Evolutionary conservation across 2,113 vertebrate species (phyloP).

Genomic region (Acanthisitta chloris): DNA sequence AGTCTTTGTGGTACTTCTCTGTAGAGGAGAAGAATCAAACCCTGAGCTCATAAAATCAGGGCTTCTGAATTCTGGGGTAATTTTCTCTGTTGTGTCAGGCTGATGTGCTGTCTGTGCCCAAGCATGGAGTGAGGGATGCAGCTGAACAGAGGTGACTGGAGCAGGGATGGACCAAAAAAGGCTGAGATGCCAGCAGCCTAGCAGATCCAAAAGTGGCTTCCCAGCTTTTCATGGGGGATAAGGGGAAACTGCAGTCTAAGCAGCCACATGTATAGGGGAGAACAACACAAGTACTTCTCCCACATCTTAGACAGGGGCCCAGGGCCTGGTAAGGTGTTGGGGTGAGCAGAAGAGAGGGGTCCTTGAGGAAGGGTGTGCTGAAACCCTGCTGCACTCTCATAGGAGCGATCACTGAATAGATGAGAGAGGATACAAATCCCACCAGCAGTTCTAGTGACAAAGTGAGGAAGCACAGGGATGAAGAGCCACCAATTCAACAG

Average conservation of each 20-base stretch:
- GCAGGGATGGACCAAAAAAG: background rate
- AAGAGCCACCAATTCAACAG: background rate
- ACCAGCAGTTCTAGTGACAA: background rate
- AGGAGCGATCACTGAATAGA: background rate
- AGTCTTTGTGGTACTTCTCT: background rate
- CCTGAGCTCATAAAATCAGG: background rate
- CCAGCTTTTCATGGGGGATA: background rate
- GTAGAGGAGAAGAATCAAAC: background rate
- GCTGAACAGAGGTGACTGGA: background rate
- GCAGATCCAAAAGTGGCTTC: background rate
- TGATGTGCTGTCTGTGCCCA: background rate
- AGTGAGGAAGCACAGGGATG: background rate
- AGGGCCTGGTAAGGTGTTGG: background rate
- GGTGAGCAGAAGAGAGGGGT: background rate
- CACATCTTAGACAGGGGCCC: background rate
- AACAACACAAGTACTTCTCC: background rate
- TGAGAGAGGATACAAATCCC: background rate
- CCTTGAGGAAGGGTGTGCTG: background rate
- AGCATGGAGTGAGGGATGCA: background rate
- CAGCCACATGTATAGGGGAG: background rate
- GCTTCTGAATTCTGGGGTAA: background rate
- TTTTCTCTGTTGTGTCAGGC: background rate
- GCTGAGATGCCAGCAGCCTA: background rate
- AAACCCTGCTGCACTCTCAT: background rate
- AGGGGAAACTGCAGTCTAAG: background rate